A percentile compares a stretch with the other conserved stretches of the same genome.
Conservation (phyloP, 2,888 invertebrate species). For the Carterocephalus palaemon region DNA sequence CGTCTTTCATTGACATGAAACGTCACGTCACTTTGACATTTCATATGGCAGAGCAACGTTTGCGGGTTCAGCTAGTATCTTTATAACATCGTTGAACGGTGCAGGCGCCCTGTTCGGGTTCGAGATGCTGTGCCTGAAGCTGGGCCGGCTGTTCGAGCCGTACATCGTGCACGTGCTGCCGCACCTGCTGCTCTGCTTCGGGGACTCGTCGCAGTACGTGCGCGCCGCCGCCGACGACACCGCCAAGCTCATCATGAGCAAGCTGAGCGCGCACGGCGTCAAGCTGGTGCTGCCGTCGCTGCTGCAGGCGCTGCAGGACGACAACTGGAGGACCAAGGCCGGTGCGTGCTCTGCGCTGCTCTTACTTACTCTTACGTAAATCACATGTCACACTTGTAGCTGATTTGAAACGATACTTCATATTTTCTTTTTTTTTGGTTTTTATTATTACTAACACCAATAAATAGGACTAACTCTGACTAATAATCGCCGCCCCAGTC, state of each 20-base stretch:
- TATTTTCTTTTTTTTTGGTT: too few relatives aligned
- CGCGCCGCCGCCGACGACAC: constrained; percentile 98
- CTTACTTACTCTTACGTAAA: too few relatives aligned
- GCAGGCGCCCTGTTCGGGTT: constrained; percentile 96
- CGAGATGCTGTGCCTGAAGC: constrained; percentile 96
- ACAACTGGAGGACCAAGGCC: constrained; percentile 99
- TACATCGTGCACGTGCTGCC: constrained; percentile 98
- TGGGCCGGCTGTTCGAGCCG: constrained; percentile 98
- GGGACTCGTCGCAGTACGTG: constrained; percentile 96
- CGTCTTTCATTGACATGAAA: too few relatives aligned
- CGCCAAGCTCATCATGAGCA: constrained; percentile 96
- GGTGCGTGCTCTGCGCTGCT: constrained; percentile 70
- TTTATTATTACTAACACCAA: too few relatives aligned
- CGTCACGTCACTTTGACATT: too few relatives aligned
- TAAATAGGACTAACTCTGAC: too few relatives aligned
- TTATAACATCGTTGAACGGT: constrained; percentile 24
- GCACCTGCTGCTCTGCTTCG: constrained; percentile 95
- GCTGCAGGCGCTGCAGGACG: constrained; percentile 95
- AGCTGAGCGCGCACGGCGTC: constrained; percentile 97
- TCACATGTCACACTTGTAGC: too few relatives aligned
- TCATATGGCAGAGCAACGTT: too few relatives aligned
- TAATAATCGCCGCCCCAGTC: too few relatives aligned
- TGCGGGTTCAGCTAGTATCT: too few relatives aligned
- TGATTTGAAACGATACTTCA: too few relatives aligned
- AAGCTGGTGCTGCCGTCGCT: constrained; percentile 97